phyloP scores from a whole-genome alignment of 2,888 invertebrate species.

The Urechis unicinctus region DNA sequence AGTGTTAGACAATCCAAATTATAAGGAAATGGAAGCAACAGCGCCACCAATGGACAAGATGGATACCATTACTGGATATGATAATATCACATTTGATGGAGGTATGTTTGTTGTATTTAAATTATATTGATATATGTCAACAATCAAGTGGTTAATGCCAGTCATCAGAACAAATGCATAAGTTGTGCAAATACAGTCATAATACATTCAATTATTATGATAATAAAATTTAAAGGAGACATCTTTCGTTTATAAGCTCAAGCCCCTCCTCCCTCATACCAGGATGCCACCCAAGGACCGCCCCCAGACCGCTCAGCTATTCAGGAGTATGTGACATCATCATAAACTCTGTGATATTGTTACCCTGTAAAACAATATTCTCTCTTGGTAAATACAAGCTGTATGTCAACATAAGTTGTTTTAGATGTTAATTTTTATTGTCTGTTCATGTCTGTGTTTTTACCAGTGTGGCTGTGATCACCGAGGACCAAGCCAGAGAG shows the following conservation, averaged over 20 bases:
- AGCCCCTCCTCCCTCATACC: slow-evolving; percentile 1
- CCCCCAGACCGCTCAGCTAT: not conserved
- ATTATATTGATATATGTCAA: too few relatives aligned
- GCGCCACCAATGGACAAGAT: slow-evolving; percentile 52
- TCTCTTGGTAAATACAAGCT: too few relatives aligned
- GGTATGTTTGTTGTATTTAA: slow-evolving; percentile 39
- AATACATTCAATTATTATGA: not conserved
- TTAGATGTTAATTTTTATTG: not conserved
- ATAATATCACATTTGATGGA: slow-evolving; percentile 51
- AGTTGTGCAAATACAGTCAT: not conserved
- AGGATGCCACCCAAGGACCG: not conserved
- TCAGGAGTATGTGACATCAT: not conserved
- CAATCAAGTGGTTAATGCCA: too few relatives aligned
- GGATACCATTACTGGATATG: slow-evolving; percentile 52
- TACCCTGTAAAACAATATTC: too few relatives aligned
- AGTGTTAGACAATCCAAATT: too few relatives aligned
- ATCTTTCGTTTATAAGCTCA: slow-evolving; percentile 1
- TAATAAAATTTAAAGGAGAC: not conserved
- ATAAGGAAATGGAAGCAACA: too few relatives aligned
- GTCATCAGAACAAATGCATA: too few relatives aligned
- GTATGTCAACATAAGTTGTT: too few relatives aligned
- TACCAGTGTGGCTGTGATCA: slow-evolving; percentile 38
- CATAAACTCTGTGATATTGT: too few relatives aligned
- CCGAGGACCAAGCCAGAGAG: slow-evolving; percentile 51
- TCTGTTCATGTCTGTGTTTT: not conserved